Evolutionary conservation across 2,113 vertebrate species (phyloP).

Genomic region (Grantiella picta): DNA sequence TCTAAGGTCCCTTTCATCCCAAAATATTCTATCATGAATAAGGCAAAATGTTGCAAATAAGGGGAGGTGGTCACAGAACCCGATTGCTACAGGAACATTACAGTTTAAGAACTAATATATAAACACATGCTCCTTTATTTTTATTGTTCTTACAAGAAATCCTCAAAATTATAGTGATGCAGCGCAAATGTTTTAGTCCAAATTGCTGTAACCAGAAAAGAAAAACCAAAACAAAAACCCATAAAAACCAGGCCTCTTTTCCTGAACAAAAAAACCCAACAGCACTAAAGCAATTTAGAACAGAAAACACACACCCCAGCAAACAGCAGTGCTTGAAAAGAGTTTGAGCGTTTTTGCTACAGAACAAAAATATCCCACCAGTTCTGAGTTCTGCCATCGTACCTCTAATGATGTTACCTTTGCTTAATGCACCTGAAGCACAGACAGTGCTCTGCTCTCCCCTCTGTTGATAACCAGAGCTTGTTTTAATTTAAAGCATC

Average conservation of each 20-base stretch:
- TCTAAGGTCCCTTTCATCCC: neutral
- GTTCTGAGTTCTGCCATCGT: neutral
- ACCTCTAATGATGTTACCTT: neutral
- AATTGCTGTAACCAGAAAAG: neutral
- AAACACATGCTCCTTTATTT: neutral
- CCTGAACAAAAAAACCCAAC: neutral
- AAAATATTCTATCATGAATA: neutral
- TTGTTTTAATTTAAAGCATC: neutral
- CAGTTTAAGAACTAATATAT: neutral
- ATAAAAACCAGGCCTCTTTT: neutral
- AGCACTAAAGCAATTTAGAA: neutral
- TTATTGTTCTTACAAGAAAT: neutral
- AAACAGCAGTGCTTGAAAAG: neutral
- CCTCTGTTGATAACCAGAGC: rapidly evolving
- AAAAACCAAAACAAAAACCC: neutral
- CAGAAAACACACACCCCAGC: neutral
- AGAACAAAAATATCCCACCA: neutral
- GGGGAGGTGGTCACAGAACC: neutral
- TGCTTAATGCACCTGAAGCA: neutral
- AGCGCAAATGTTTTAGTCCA: neutral
- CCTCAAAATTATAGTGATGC: neutral
- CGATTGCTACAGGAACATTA: neutral
- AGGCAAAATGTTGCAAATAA: neutral
- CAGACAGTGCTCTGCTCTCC: neutral
- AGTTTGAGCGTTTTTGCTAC: neutral